These are phyloP conservation scores for Odontomyia ornata DNA, from an alignment of 2,888 invertebrate genomes.

Conservation along the genomic window DNA sequence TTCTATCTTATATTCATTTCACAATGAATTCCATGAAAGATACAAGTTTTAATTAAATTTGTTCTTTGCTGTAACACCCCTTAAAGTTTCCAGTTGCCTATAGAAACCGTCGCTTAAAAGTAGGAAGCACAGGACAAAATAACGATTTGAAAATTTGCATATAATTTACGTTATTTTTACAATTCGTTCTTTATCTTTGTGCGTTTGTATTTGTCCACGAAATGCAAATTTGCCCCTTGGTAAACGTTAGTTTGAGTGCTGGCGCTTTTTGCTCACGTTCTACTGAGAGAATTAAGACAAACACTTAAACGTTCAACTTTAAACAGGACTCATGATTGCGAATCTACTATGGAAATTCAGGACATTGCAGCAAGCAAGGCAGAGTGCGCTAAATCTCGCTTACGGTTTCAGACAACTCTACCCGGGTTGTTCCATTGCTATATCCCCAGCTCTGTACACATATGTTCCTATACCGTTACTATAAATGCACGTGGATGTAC, in stretches of 20 bases:
- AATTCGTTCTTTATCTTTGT: conserved; percentile 52
- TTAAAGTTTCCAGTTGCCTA: not conserved
- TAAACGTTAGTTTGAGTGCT: not conserved
- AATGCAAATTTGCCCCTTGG: conserved; percentile 26
- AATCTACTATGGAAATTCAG: not conserved
- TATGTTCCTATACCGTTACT: not conserved
- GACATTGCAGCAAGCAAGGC: not conserved
- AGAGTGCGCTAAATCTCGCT: conserved; percentile 13
- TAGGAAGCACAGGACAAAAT: not conserved
- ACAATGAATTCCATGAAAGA: conserved; percentile 27
- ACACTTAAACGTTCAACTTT: conserved; percentile 8
- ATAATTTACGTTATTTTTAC: conserved; percentile 60
- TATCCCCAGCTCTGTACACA: not conserved
- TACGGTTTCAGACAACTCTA: not conserved
- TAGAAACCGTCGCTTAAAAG: not conserved
- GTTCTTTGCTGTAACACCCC: not conserved
- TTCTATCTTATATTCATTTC: conserved; percentile 16
- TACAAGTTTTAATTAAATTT: conserved; percentile 49
- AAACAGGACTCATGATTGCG: conserved; percentile 26
- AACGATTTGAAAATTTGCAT: conserved; percentile 58
- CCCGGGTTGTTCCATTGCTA: not conserved
- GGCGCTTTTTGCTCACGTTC: not conserved
- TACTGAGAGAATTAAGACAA: not conserved
- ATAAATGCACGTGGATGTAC: not conserved
- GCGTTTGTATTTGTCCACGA: conserved; percentile 37